Base-by-base conservation (phyloP, 2,113 vertebrate species). In the Tautogolabrus adspersus region DNA sequence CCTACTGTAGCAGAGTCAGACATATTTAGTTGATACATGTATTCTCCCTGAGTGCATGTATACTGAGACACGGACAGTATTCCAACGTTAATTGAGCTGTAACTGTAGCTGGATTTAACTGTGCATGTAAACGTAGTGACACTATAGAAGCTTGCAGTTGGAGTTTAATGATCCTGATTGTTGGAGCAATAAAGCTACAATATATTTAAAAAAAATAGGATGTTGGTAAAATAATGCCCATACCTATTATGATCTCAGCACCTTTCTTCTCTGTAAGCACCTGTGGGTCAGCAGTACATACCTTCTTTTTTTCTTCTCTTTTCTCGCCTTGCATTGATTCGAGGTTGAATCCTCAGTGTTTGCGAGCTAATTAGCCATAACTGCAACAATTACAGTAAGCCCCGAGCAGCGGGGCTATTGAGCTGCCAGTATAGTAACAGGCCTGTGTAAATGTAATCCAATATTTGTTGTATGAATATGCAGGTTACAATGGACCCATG, bases 351-450 rank as follows among this genome's bases (percentile, higher is more conserved):
- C 71, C 34, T 82, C 63, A 55, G 78, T 66, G 62, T 77, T 86
- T 77, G 72, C 59, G 66, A 70, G 66, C 74, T 88, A 87, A 91
- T 89, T 89, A 90, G 66, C 74, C 83, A 80, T 89, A 79, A 89
- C 79, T 83, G 79, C 75, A 79, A 77, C 66, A 84, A 89, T 88
- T 87, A 78, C 75, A 72, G 61, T 84, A 74, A 90, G 84, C 86
- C 52, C 44, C 2, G 0, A 75, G 83, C 71, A 74, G 72, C 70
- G 47, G 59, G 18, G 37, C 65, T 68, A 67, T 87, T 61, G 87
- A 87, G 79, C 81, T 61, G 66, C 55, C 37, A 61, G 59, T 86
- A 64, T 51, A 10, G 58, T 67, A 66, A 66, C 62, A 81, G 75
- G 60, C 71, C 68, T 40, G 23, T 79, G 58, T 61, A 77, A 78